These are phyloP conservation scores for Gouania willdenowi DNA, from an alignment of 2,797 vertebrate genomes.

Conservation along the genomic window DNA sequence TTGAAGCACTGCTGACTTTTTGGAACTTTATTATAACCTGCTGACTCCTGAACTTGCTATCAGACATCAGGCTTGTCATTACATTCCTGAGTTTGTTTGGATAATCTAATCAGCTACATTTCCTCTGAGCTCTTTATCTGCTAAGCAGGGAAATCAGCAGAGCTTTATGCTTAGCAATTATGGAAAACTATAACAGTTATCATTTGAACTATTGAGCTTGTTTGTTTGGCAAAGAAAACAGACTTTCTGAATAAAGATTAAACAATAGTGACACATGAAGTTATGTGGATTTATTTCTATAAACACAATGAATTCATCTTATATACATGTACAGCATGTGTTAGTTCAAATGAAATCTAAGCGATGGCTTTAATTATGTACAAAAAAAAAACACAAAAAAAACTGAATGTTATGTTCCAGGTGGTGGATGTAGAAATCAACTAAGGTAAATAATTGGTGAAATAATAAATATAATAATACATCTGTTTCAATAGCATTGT, in stretches of 20 bases:
- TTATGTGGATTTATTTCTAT: too few species aligned
- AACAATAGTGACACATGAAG: constrained; percentile 35
- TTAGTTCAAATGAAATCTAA: too few species aligned
- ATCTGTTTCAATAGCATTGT: constrained; percentile 13
- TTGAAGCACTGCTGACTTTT: not conserved
- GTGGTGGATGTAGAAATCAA: not conserved
- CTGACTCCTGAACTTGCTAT: constrained; percentile 4
- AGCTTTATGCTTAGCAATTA: constrained; percentile 26
- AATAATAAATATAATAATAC: constrained; percentile 16
- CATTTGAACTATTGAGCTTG: constrained; percentile 37
- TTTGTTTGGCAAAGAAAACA: constrained; percentile 30
- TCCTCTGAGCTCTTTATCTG: constrained; percentile 1
- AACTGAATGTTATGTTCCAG: not conserved
- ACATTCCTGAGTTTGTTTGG: not conserved
- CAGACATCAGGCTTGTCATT: not conserved
- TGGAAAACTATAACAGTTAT: constrained; percentile 33
- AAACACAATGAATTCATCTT: too few species aligned
- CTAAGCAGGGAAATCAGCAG: constrained; percentile 4
- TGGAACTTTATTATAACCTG: not conserved
- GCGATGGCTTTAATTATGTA: too few species aligned
- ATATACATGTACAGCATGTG: too few species aligned
- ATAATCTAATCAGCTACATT: constrained; percentile 14
- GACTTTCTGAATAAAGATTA: constrained; percentile 28
- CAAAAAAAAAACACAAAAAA: too few species aligned
- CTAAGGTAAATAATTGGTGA: constrained; percentile 3